Conservation (phyloP, 2,797 vertebrate genomes). For the Glyptemys insculpta region DNA sequence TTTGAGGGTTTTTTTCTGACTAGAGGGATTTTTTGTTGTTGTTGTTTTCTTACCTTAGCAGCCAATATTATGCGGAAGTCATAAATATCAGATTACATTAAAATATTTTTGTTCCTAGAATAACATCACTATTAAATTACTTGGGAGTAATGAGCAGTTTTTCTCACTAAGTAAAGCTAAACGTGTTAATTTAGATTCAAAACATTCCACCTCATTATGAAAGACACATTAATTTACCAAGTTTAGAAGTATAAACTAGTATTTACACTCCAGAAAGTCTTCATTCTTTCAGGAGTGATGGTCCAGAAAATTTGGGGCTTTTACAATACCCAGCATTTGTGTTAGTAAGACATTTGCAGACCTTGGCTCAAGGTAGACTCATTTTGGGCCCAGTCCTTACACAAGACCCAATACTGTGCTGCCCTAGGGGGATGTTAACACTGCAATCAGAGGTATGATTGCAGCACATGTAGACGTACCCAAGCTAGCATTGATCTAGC, state of each 20-base stretch:
- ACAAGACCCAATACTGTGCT: not conserved
- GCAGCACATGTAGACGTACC: not conserved
- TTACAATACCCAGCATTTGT: not conserved
- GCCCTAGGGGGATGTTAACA: not conserved
- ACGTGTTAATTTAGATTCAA: conserved; percentile 82
- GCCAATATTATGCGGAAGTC: conserved; percentile 82
- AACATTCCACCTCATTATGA: conserved; percentile 76
- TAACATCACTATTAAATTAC: conserved; percentile 78
- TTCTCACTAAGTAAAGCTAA: conserved; percentile 77
- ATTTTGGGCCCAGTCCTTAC: conserved; percentile 22
- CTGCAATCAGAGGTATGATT: not conserved
- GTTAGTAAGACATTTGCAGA: conserved; percentile 11
- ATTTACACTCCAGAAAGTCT: conserved; percentile 47
- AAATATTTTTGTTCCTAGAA: conserved; percentile 73
- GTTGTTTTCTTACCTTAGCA: conserved; percentile 80
- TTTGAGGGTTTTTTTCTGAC: conserved; percentile 72
- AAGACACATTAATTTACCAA: conserved; percentile 58
- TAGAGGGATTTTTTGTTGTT: conserved; percentile 68
- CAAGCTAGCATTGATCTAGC: not conserved
- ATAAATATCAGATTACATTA: conserved; percentile 83
- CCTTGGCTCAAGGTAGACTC: conserved; percentile 3
- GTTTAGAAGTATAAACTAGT: conserved; percentile 64
- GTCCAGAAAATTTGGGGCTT: not conserved
- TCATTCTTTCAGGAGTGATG: conserved; percentile 45
- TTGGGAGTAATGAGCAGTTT: conserved; percentile 75